Conservation (phyloP, 2,797 vertebrate genomes). For the Rhabdomys pumilio region DNA sequence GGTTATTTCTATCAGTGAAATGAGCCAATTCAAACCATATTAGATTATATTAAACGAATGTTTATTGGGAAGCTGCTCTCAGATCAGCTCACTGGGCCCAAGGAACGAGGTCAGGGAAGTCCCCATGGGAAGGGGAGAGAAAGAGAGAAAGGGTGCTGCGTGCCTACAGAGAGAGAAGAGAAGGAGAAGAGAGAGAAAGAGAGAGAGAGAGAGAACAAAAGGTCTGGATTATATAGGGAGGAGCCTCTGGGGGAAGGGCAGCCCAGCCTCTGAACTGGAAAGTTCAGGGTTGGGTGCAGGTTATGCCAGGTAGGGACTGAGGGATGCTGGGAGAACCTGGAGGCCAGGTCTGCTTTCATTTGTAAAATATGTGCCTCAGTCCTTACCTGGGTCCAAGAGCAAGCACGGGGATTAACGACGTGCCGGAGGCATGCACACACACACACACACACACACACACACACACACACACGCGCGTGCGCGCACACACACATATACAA, state of each 20-base stretch:
- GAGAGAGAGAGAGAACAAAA: background rate
- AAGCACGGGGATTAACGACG: background rate
- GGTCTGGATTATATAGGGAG: background rate
- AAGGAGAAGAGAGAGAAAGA: background rate
- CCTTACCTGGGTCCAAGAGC: background rate
- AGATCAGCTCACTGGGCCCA: background rate
- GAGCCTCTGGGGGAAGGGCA: background rate
- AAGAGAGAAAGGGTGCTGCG: background rate
- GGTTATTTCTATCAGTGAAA: background rate
- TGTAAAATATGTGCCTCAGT: background rate
- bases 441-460: background rate
- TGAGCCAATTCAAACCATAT: background rate
- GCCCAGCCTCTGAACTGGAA: background rate
- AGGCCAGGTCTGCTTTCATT: background rate
- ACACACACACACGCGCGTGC: background rate
- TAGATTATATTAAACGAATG: background rate
- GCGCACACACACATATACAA: background rate
- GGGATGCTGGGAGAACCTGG: background rate
- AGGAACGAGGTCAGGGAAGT: background rate
- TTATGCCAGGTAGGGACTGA: background rate
- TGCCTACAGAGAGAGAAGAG: background rate
- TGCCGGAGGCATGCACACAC: background rate
- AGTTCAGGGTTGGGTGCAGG: background rate
- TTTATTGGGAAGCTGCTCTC: background rate
- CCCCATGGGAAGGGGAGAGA: background rate